Conservation (phyloP, 2,888 invertebrate species). For the Minunthozetes semirufus region DNA sequence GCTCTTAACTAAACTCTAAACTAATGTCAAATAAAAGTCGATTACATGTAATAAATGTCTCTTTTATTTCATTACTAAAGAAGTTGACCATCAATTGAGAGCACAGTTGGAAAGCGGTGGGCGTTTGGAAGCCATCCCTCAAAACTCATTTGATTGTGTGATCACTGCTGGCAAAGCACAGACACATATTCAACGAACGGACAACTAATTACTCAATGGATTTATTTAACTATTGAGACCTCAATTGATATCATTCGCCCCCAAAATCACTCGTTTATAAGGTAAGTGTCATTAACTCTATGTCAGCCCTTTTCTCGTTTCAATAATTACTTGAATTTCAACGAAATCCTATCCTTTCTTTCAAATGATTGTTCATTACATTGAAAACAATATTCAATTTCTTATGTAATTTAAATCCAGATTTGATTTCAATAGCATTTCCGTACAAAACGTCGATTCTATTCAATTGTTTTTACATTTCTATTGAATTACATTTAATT, state of each 20-base stretch:
- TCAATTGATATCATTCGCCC: background rate
- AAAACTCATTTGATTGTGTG: background rate
- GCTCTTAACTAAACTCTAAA: background rate
- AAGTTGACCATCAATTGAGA: constrained; percentile 20
- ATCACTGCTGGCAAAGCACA: too few species aligned
- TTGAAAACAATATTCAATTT: too few species aligned
- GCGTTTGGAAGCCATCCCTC: background rate
- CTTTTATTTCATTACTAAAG: background rate
- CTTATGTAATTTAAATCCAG: too few species aligned
- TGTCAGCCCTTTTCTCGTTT: background rate
- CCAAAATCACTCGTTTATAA: background rate
- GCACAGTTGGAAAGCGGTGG: background rate
- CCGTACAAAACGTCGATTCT: too few species aligned
- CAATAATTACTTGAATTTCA: background rate
- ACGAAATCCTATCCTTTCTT: too few species aligned
- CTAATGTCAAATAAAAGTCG: constrained; percentile 18
- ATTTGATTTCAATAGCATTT: too few species aligned
- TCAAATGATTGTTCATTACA: too few species aligned
- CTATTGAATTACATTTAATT: too few species aligned
- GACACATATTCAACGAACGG: too few species aligned
- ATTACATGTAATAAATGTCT: constrained; percentile 23
- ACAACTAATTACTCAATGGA: background rate
- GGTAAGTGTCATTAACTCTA: background rate
- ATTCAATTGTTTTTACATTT: too few species aligned
- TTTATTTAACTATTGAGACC: background rate